Conservation (phyloP, 2,113 vertebrate species). For the Coturnix japonica region DNA sequence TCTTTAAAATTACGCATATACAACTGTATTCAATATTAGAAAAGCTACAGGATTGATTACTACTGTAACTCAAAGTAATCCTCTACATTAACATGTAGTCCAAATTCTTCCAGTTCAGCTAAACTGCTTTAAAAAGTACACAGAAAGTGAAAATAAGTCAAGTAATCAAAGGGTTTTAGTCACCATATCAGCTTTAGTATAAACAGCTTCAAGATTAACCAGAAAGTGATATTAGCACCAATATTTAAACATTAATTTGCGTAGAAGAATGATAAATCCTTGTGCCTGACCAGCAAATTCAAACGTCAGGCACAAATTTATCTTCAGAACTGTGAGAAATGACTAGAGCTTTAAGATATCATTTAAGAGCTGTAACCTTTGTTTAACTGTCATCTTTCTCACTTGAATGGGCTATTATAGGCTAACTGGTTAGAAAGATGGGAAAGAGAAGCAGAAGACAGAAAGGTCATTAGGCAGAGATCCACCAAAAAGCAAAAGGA, state of each 20-base stretch:
- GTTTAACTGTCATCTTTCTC: neutral
- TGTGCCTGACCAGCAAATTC: neutral
- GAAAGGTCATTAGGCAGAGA: neutral
- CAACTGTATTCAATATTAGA: neutral
- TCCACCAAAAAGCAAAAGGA: neutral
- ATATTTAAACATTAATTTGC: neutral
- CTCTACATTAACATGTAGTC: neutral
- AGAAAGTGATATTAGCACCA: neutral
- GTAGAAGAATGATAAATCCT: neutral
- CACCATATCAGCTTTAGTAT: neutral
- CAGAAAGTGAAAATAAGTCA: neutral
- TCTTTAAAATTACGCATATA: neutral
- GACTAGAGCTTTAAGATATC: neutral
- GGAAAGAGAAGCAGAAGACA: neutral
- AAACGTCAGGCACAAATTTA: neutral
- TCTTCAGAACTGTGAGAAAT: neutral
- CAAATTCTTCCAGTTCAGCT: neutral
- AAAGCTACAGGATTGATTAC: neutral
- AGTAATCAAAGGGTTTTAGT: neutral
- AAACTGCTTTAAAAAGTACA: neutral
- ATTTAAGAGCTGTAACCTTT: neutral
- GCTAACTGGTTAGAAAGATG: neutral
- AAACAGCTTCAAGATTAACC: fast-evolving
- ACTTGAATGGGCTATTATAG: neutral
- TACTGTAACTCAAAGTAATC: neutral